Conservation (phyloP, 2,888 invertebrate genomes). For the Onthophagus sagittarius region DNA sequence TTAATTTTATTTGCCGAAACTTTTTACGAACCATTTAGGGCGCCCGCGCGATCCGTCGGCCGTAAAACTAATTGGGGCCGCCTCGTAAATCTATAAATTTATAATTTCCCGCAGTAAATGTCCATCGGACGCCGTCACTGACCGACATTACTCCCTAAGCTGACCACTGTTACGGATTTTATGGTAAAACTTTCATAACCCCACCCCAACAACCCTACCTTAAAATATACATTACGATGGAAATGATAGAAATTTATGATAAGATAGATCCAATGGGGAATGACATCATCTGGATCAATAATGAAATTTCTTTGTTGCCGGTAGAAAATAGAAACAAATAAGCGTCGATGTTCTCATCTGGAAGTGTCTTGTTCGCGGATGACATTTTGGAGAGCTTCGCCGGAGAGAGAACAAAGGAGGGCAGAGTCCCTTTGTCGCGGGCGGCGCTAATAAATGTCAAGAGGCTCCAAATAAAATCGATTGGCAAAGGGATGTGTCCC, state of each 20-base stretch:
- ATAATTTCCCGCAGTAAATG: conserved; percentile 39
- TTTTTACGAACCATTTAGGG: conserved; percentile 41
- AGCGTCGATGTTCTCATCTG: neutral
- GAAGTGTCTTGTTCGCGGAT: neutral
- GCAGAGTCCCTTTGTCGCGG: conserved; percentile 22
- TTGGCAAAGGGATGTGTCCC: conserved; percentile 27
- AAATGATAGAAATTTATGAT: neutral
- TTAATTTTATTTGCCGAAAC: conserved; percentile 38
- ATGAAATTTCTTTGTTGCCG: neutral
- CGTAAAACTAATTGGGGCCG: conserved; percentile 46
- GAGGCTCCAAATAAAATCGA: conserved; percentile 25
- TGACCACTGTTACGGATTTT: conserved; percentile 30
- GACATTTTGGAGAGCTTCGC: neutral
- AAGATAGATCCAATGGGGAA: neutral
- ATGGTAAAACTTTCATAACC: conserved; percentile 32
- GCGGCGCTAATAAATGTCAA: conserved; percentile 29
- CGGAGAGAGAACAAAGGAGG: neutral
- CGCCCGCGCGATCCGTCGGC: conserved; percentile 34
- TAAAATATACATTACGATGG: neutral
- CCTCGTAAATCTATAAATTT: conserved; percentile 45
- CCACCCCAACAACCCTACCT: neutral
- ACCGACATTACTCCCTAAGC: conserved; percentile 18
- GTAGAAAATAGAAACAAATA: neutral
- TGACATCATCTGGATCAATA: neutral
- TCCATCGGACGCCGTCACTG: conserved; percentile 29